These are phyloP conservation scores for Lepidotrigona ventralis DNA, from an alignment of 1,140 invertebrate genomes.

Conservation along the genomic window DNA sequence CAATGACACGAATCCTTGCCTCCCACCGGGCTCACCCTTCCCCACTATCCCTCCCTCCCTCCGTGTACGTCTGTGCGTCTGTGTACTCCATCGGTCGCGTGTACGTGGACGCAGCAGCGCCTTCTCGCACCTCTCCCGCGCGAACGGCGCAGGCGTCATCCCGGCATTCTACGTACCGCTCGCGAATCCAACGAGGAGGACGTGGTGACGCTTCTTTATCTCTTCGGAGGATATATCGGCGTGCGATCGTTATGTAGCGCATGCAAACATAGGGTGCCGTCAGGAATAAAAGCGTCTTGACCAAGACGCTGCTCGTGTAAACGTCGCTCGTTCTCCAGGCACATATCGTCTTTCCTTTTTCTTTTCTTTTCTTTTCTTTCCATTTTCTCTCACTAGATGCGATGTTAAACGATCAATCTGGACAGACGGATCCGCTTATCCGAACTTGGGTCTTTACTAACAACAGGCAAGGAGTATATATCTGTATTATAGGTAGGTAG, in stretches of 20 bases:
- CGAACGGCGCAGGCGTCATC: slow-evolving; percentile 53
- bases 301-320: background rate
- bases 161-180: slow-evolving; percentile 23
- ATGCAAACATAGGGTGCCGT: background rate
- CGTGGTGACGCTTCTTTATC: slow-evolving; percentile 42
- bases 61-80: slow-evolving; percentile 46
- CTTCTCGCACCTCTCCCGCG: slow-evolving; percentile 57
- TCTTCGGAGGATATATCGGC: slow-evolving; percentile 32
- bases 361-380: background rate
- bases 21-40: slow-evolving; percentile 53
- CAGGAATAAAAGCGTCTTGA: background rate
- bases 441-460: background rate
- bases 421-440: background rate
- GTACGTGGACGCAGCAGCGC: slow-evolving; percentile 55
- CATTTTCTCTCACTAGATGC: background rate
- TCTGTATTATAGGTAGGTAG: background rate
- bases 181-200: slow-evolving; percentile 49
- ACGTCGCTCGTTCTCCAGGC: background rate
- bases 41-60: slow-evolving; percentile 38
- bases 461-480: background rate
- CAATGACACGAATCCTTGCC: slow-evolving; percentile 80
- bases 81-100: slow-evolving; percentile 43
- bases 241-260: slow-evolving; percentile 25
- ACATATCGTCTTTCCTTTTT: background rate
- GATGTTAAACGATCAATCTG: background rate